Evolutionary conservation across 2,797 vertebrate genomes (phyloP), one percentile per base, ranked within the genome.

Genomic region (Eulemur albifrons): DNA sequence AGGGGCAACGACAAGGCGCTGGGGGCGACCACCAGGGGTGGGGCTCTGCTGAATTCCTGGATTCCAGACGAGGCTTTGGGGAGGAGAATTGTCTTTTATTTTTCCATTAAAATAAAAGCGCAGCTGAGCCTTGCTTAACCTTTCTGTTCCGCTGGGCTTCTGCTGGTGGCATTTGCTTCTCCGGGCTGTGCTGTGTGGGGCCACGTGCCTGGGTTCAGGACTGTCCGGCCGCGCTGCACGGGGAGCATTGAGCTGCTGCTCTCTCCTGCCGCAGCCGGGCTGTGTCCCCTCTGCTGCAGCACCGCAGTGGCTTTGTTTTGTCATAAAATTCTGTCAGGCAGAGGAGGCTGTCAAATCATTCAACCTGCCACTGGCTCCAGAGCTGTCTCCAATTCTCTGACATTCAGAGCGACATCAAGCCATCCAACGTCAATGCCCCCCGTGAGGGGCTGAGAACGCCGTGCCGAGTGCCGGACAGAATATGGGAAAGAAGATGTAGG

Each of bases 211-310:
- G 2, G 30, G 30, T 2, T 67, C 8, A 45, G 61, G 32, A 4
- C 21, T 4, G 17, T 40, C 40, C 23, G 8, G 1, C 10, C 11
- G 12, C 0, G 7, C 23, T 6, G 21, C 35, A 9, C n/a, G 9
- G n/a, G 1, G 4, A 57, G 5, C 27, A 1, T 9, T 8, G 32
- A 20, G 13, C 61, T 18, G 1, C 13, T 2, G 9, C 30, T 4
- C 40, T 30, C 38, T 32, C 40, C n/a, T 17, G 0, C 27, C 3
- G 0, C 6, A 0, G 7, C 2, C 21, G 32, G 30, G 59, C 45
- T 54, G 30, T 21, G 14, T 52, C 69, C 15, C 0, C 65, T 65
- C 4, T 57, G 43, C 63, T 50, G 8, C 2, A 27, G 7, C 4
- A 21, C 4, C 25, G 80, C 7, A 0, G 38, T 5, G 70, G 57